phyloP scores from a whole-genome alignment of 2,888 invertebrate genomes.

The Xestobium rufovillosum region DNA sequence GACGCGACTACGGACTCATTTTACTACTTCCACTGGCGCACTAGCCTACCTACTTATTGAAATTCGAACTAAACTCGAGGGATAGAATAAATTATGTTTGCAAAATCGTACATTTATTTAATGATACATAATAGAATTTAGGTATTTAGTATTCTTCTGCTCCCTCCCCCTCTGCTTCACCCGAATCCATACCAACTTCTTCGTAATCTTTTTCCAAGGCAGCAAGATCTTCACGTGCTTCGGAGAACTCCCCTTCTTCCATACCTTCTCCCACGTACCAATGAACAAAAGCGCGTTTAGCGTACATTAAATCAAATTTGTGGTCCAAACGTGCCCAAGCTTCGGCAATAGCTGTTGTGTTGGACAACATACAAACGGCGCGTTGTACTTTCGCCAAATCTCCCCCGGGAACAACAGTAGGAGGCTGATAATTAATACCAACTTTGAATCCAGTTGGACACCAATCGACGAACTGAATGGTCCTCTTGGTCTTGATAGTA shows the following conservation, averaged over 20 bases:
- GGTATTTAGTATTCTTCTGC: slow-evolving; percentile 15
- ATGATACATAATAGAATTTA: not conserved
- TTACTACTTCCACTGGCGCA: no score
- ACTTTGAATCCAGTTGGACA: slow-evolving; percentile 41
- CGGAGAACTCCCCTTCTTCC: slow-evolving; percentile 83
- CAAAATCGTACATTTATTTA: no score
- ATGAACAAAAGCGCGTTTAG: slow-evolving; percentile 94
- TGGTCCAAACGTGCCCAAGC: slow-evolving; percentile 59
- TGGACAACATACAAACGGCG: slow-evolving; percentile 94
- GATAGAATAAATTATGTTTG: no score
- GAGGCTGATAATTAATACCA: slow-evolving; percentile 48
- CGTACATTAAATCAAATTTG: slow-evolving; percentile 78
- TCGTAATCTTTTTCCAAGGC: slow-evolving; percentile 63
- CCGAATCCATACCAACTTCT: slow-evolving; percentile 59
- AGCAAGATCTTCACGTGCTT: slow-evolving; percentile 64
- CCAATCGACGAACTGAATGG: slow-evolving; percentile 39
- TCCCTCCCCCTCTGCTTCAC: slow-evolving; percentile 44
- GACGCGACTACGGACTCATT: no score
- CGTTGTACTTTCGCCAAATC: slow-evolving; percentile 66
- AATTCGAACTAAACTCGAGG: no score
- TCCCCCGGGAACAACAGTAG: slow-evolving; percentile 45
- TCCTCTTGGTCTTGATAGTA: slow-evolving; percentile 51
- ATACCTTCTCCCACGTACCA: slow-evolving; percentile 87
- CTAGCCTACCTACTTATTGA: no score
- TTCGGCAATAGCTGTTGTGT: slow-evolving; percentile 72